Evolutionary conservation across 2,797 vertebrate species (phyloP).

Genomic region (Propithecus deckenii): DNA sequence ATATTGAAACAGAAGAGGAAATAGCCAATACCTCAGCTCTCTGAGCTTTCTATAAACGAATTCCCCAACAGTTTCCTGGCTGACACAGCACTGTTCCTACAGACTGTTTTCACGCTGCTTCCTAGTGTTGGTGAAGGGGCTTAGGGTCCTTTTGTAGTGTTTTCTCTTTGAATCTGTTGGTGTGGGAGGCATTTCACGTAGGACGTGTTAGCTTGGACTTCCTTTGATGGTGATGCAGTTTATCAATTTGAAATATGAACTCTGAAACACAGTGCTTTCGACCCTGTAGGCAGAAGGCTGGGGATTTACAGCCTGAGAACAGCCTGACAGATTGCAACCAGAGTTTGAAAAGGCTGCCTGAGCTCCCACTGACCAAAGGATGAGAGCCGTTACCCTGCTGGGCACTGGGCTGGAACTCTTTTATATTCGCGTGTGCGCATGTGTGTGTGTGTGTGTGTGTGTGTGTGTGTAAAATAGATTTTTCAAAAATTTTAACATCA

Average conservation of each 20-base stretch:
- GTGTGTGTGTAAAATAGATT: background rate
- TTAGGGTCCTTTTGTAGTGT: accelerated
- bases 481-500: background rate
- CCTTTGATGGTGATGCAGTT: background rate
- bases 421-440: background rate
- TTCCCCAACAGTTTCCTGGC: background rate
- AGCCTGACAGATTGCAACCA: background rate
- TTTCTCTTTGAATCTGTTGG: background rate
- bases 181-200: background rate
- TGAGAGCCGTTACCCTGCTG: background rate
- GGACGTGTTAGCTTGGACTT: background rate
- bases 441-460: too few species aligned
- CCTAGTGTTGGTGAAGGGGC: accelerated
- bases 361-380: background rate
- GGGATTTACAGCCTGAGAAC: background rate
- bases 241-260: background rate
- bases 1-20: background rate
- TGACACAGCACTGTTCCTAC: background rate
- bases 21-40: background rate
- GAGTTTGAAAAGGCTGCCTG: background rate
- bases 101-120: accelerated
- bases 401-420: too few species aligned
- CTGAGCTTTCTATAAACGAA: background rate
- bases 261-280: background rate
- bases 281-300: background rate